Evolutionary conservation across 92 coral and sea anemone species (phyloP).

Genomic region (Paramuricea clavata): DNA sequence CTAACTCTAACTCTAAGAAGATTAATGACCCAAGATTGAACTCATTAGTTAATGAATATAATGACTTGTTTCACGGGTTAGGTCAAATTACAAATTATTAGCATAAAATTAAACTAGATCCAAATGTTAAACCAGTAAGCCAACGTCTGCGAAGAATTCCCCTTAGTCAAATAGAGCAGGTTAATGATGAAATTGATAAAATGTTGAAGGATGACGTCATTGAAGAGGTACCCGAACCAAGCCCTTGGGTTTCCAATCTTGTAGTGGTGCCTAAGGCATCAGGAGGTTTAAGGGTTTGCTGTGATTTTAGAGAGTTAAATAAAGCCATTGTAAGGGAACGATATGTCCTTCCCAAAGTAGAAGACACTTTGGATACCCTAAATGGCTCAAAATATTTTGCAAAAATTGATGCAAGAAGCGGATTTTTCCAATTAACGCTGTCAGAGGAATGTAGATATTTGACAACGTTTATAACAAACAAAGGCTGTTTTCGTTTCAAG

Average conservation of each 20-base stretch:
- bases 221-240: too few species aligned
- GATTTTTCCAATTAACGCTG: constrained; percentile 28
- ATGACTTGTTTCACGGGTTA: too few species aligned
- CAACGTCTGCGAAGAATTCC: too few species aligned
- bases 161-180: too few species aligned
- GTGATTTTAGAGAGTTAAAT: constrained; percentile 54
- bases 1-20: too few species aligned
- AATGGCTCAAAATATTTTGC: constrained; percentile 40
- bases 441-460: constrained; percentile 47
- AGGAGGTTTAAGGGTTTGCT: constrained; percentile 55
- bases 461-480: constrained; percentile 51
- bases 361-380: constrained; percentile 61
- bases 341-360: constrained; percentile 58
- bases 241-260: constrained; percentile 64
- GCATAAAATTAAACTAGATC: too few species aligned
- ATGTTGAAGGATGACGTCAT: too few species aligned
- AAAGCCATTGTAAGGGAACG: constrained; percentile 66
- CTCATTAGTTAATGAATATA: too few species aligned
- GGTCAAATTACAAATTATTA: too few species aligned
- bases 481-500: constrained; percentile 52
- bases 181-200: too few species aligned
- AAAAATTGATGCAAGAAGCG: constrained; percentile 33
- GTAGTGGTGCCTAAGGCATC: constrained; percentile 56
- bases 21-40: too few species aligned
- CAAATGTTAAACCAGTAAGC: too few species aligned